phyloP scores from a whole-genome alignment of 2,797 vertebrate genomes.

The Salarias fasciatus region DNA sequence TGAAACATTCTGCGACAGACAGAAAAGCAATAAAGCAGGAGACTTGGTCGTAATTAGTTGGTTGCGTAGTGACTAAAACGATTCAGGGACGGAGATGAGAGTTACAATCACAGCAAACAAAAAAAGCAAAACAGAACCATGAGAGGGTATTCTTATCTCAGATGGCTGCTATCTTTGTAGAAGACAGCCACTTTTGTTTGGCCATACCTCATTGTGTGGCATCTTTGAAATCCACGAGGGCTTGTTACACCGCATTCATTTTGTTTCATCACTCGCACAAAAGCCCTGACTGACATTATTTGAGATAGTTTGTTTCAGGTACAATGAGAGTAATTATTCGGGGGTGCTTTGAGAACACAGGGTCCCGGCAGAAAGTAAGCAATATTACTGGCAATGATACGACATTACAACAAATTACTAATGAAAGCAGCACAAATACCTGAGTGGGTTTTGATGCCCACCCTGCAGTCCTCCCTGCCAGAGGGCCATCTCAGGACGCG shows the following conservation, averaged over 20 bases:
- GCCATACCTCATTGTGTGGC: slow-evolving; percentile 65
- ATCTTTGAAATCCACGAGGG: slow-evolving; percentile 74
- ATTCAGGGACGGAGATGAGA: slow-evolving; percentile 56
- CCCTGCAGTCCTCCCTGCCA: neutral
- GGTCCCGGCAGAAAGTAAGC: slow-evolving; percentile 42
- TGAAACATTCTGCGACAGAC: slow-evolving; percentile 28
- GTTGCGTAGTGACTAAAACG: slow-evolving; percentile 57
- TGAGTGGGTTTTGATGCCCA: neutral
- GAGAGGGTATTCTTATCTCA: slow-evolving; percentile 73
- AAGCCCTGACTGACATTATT: slow-evolving; percentile 70
- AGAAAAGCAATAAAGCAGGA: slow-evolving; percentile 41
- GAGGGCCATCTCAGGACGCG: no score
- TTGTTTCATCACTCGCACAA: slow-evolving; percentile 70
- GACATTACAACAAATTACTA: slow-evolving; percentile 46
- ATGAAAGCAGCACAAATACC: slow-evolving; percentile 41
- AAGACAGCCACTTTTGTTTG: slow-evolving; percentile 76
- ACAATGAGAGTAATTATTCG: slow-evolving; percentile 73
- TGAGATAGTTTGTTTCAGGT: slow-evolving; percentile 72
- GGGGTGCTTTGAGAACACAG: slow-evolving; percentile 44
- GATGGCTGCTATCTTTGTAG: slow-evolving; percentile 70
- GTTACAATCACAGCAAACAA: slow-evolving; percentile 68
- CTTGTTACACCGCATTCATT: slow-evolving; percentile 71
- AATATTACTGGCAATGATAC: slow-evolving; percentile 48
- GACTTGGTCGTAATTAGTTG: slow-evolving; percentile 60
- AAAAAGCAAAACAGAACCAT: slow-evolving; percentile 59